phyloP scores from a whole-genome alignment of 2,113 vertebrate species.

The human (Homo sapiens) region GRCh38 chr17:48319001-48319500 shows the following conservation, averaged over 20 bases:
- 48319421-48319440: background rate
- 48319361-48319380: no score
- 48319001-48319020: background rate
- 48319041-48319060: background rate
- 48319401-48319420: background rate
- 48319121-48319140: background rate
- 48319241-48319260: background rate
- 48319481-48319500: background rate
- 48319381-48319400: background rate
- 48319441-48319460: background rate
- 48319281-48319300: background rate
- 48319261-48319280: background rate
- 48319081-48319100: background rate
- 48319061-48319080: slow-evolving; percentile 1
- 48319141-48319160: background rate
- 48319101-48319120: background rate
- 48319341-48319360: no score
- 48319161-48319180: background rate
- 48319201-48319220: background rate
- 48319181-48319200: background rate
- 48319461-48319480: background rate
- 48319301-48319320: background rate
- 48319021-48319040: background rate
- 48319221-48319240: background rate
- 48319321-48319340: background rate